Percentiles rank a stretch among this genome's conserved stretches.
These are phyloP conservation scores for Conchocele bisecta DNA, from an alignment of 2,888 invertebrate species.

Conservation along the genomic window DNA sequence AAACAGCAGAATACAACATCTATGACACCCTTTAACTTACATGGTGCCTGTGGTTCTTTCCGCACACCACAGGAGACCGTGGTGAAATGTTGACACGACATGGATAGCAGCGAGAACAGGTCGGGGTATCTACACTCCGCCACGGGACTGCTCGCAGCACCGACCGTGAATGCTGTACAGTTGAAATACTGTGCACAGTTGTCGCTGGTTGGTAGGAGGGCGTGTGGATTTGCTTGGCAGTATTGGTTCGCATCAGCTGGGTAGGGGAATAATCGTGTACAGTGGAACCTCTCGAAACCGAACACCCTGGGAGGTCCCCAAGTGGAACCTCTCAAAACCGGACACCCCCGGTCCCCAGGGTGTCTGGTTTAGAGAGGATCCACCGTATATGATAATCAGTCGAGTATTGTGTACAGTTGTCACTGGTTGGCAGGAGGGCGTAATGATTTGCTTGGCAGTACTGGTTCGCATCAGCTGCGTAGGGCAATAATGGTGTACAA, in stretches of 20 bases:
- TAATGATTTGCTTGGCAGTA: slow-evolving; percentile 47
- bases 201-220: slow-evolving; percentile 36
- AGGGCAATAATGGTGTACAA: neutral
- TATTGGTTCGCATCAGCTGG: slow-evolving; percentile 58
- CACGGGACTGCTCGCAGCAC: slow-evolving; percentile 1
- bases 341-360: too few species aligned
- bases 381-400: too few species aligned
- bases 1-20: too few species aligned
- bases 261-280: too few species aligned
- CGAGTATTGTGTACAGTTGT: slow-evolving; percentile 57
- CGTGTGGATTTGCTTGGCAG: slow-evolving; percentile 54
- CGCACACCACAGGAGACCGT: slow-evolving; percentile 51
- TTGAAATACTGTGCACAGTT: slow-evolving; percentile 62
- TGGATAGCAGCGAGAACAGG: slow-evolving; percentile 53
- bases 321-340: too few species aligned
- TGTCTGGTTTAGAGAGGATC: too few species aligned
- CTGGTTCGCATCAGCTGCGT: slow-evolving; percentile 27
- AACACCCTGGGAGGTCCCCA: too few species aligned
- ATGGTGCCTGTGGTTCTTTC: slow-evolving; percentile 56
- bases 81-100: slow-evolving; percentile 53
- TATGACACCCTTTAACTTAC: too few species aligned
- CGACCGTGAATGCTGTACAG: slow-evolving; percentile 33
- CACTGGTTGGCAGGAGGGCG: slow-evolving; percentile 31
- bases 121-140: slow-evolving; percentile 56
- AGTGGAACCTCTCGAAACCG: too few species aligned